Evolutionary conservation across 1,140 invertebrate genomes (phyloP), one percentile per base, ranked within the genome.

Genomic region (Pinna nobilis): DNA sequence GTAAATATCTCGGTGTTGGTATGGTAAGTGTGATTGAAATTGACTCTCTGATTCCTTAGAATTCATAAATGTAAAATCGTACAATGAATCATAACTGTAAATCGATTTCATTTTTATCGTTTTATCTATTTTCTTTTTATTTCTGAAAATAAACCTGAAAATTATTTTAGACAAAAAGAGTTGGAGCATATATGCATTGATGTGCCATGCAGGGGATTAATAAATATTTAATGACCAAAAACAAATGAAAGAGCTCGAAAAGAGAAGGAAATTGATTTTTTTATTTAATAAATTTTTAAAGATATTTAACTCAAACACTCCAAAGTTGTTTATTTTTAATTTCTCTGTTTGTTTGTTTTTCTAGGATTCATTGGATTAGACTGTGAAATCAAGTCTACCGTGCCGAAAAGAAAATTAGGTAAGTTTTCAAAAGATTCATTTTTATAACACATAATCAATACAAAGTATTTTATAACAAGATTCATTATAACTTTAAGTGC

Each of bases 361-460:
- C 20, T 18, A 63, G 59, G 59, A 41, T 63, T 63, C 20, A 63
- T 37, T 23, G 59, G 59, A 3, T 35, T 63, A 7, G 59, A 63
- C 37, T 63, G 59, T 44, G 59, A 63, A 63, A 63, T 44, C 6
- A 32, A 63, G 25, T 15, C 44, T 9, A 9, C 9, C n/a, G 20
- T 9, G 4, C n/a, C 32, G 4, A 33, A 33, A 20, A 41, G 4
- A 35, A 41, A 44, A 37, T 9, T 59, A 32, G 7, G 1, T 32
- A 18, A 32, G 33, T 35, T 30, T 59, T 15, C 15, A 59, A 11
- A 20, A 20, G 13, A 53, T 13, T 13, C 50, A 18, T 2, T 53
- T 53, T 53, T 28, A 20, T 20, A 44, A n/a, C 9, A 11, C 9
- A 11, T 9, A 44, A 44, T 11, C 9, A 44, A 44, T 11, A 44